phyloP scores from a whole-genome alignment of 2,888 invertebrate genomes.

The Clostera curtula region DNA sequence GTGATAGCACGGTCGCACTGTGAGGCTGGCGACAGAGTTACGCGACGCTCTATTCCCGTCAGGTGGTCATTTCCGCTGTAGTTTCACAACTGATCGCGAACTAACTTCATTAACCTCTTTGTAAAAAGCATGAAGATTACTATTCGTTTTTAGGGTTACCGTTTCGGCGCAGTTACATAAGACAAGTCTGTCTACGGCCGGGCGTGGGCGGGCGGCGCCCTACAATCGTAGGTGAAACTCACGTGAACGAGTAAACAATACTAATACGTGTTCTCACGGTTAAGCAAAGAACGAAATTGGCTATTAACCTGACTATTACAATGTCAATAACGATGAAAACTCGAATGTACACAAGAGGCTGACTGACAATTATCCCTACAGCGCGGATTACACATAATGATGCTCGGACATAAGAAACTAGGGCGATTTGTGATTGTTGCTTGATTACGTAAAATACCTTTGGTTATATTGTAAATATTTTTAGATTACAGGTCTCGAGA shows the following conservation, averaged over 20 bases:
- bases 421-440: constrained; percentile 22
- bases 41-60: constrained; percentile 71
- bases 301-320: constrained; percentile 6
- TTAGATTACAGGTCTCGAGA: no score
- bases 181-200: constrained; percentile 21
- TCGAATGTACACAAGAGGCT: constrained; percentile 8
- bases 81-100: constrained; percentile 62
- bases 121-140: constrained; percentile 35
- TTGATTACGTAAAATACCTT: constrained; percentile 23
- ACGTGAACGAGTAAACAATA: constrained; percentile 30
- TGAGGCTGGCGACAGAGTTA: constrained; percentile 56
- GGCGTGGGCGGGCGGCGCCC: constrained; percentile 54
- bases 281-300: constrained; percentile 7
- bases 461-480: constrained; percentile 7
- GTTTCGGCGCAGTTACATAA: constrained; percentile 37
- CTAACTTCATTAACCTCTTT: constrained; percentile 61
- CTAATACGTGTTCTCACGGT: constrained; percentile 17
- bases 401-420: constrained; percentile 23
- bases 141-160: constrained; percentile 27
- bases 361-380: constrained; percentile 18
- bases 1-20: constrained; percentile 68
- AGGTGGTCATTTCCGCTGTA: constrained; percentile 67
- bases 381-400: constrained; percentile 26
- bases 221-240: constrained; percentile 26
- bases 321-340: constrained; percentile 5